These are phyloP conservation scores for Chamaea fasciata DNA, from an alignment of 2,113 vertebrate species.

Conservation along the genomic window DNA sequence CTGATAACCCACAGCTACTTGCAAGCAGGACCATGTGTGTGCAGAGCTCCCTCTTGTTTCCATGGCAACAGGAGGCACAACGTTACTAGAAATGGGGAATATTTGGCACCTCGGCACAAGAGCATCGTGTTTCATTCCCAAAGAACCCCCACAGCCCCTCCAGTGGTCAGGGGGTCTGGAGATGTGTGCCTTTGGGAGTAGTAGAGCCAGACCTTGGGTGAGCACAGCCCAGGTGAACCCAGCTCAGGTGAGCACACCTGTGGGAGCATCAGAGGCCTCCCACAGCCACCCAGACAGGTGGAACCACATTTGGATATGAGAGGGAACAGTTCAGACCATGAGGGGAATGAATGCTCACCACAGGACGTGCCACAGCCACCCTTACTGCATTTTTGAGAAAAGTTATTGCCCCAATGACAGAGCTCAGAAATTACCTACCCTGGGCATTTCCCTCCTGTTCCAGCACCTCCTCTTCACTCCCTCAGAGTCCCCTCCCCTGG, in stretches of 20 bases:
- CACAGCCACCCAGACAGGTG: neutral
- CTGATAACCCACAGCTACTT: neutral
- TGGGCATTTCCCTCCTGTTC: neutral
- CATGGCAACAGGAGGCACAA: neutral
- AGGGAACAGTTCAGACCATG: neutral
- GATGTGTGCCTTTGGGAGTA: neutral
- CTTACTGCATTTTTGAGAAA: neutral
- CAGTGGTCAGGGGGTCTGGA: neutral
- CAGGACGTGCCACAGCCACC: neutral
- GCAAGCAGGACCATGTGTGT: neutral
- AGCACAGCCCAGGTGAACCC: neutral
- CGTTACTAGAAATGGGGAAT: neutral
- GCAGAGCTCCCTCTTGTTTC: neutral
- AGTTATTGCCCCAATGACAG: neutral
- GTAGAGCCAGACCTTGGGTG: neutral
- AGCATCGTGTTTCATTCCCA: neutral
- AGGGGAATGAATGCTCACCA: neutral
- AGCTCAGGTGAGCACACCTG: neutral
- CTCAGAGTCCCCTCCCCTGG: neutral
- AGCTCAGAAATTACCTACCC: rapidly evolving
- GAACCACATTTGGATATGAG: neutral
- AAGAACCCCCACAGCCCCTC: neutral
- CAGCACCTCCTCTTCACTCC: neutral
- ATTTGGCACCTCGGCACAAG: neutral
- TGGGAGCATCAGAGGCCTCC: neutral